Conservation (phyloP, 2,888 invertebrate species). For the Apamea epomidion region DNA sequence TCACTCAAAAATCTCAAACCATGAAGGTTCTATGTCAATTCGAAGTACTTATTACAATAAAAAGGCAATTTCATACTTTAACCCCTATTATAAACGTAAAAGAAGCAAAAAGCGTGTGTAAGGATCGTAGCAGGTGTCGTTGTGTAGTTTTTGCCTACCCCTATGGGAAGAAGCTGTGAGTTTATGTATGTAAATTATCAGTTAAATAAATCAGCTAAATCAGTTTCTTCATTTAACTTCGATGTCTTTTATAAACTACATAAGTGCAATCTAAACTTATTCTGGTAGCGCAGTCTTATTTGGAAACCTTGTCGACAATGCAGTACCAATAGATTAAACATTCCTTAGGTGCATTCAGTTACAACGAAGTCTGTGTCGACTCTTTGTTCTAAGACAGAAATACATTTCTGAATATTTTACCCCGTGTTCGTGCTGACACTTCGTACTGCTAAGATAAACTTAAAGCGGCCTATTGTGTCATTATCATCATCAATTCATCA, state of each 20-base stretch:
- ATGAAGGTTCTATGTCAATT: no score
- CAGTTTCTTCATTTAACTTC: neutral
- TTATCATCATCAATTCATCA: neutral
- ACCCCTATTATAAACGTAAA: no score
- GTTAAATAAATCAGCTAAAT: neutral
- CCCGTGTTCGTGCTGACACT: neutral
- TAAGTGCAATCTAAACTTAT: conserved; percentile 24
- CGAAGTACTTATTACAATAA: no score
- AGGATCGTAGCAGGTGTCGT: no score
- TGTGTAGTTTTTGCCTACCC: no score
- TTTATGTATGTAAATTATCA: neutral
- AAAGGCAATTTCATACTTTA: no score
- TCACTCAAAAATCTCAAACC: no score
- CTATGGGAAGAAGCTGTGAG: no score
- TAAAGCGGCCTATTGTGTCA: neutral
- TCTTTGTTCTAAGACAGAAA: conserved; percentile 14
- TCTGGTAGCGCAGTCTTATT: conserved; percentile 1
- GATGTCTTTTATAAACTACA: neutral
- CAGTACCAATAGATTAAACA: conserved; percentile 52
- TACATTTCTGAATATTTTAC: neutral
- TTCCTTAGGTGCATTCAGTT: conserved; percentile 39
- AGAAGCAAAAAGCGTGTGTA: no score
- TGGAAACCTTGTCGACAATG: conserved; percentile 21
- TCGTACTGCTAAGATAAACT: neutral
- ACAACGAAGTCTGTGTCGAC: conserved; percentile 9